A percentile compares a stretch with the other conserved stretches of the same genome.
Evolutionary conservation across 2,797 vertebrate genomes (phyloP).

Genomic region (Cossypha dichroa): DNA sequence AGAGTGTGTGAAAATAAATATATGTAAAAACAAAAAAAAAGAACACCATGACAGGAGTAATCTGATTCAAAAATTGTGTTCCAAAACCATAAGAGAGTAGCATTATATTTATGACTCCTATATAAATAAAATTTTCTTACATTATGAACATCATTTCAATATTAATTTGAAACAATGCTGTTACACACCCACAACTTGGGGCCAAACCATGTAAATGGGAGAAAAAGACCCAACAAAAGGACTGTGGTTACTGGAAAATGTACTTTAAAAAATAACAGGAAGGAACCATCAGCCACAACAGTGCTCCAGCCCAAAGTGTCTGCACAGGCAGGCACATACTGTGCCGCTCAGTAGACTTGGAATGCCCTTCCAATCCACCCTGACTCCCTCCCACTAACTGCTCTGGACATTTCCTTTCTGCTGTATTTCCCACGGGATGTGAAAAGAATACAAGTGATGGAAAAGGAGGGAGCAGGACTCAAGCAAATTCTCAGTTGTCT

Average conservation of each 20-base stretch:
- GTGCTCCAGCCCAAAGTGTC: not conserved
- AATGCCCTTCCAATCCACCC: not conserved
- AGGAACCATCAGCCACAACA: not conserved
- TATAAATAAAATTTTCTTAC: not conserved
- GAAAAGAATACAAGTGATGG: not conserved
- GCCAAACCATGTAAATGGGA: not conserved
- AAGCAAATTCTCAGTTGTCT: not conserved
- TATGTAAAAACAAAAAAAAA: not conserved
- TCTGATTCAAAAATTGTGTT: not conserved
- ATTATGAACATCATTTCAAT: not conserved
- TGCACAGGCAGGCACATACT: not conserved
- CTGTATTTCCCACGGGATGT: not conserved
- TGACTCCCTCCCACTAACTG: not conserved
- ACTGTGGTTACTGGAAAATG: constrained; percentile 14
- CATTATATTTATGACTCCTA: not conserved
- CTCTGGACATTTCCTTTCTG: not conserved
- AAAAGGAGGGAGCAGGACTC: not conserved
- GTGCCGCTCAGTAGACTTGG: constrained; percentile 17
- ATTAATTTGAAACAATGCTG: not conserved
- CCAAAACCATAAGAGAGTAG: not conserved
- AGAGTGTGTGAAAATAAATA: not conserved
- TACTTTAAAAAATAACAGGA: not conserved
- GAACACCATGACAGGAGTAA: rapidly evolving
- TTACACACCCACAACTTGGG: not conserved
- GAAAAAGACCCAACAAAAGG: not conserved